phyloP scores from a whole-genome alignment of 37 sponge, comb jelly and placozoan species.

The Amphimedon queenslandica region DNA sequence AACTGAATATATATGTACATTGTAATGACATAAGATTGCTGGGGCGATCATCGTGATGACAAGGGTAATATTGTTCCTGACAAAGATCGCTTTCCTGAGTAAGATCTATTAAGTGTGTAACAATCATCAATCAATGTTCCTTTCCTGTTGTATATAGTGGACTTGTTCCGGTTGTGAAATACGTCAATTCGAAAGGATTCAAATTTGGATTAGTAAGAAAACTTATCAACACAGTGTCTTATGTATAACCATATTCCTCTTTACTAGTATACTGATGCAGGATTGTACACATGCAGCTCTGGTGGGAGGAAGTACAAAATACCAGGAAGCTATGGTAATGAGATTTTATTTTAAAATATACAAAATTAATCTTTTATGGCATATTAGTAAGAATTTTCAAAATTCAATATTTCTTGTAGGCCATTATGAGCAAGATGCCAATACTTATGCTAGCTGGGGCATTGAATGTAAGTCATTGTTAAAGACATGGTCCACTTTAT shows the following conservation, averaged over 20 bases:
- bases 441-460: conserved; percentile 79
- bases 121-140: not conserved
- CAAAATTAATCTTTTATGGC: not conserved
- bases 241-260: no score
- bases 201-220: conserved; percentile 81
- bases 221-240: not conserved
- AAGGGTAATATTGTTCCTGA: conserved; percentile 67
- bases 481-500: not conserved
- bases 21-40: conserved; percentile 50
- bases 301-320: conserved; percentile 62
- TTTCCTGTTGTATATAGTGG: conserved; percentile 46
- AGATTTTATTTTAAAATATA: not conserved
- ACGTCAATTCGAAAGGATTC: conserved; percentile 77
- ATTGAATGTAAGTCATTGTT: conserved; percentile 67
- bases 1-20: not conserved
- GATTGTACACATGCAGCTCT: conserved; percentile 68
- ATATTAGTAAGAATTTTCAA: no score
- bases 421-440: conserved; percentile 76
- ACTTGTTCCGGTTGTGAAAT: conserved; percentile 48
- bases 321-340: conserved; percentile 78
- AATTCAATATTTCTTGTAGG: conserved; percentile 10
- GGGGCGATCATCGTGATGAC: conserved; percentile 72
- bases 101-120: conserved; percentile 11
- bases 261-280: conserved; percentile 81
- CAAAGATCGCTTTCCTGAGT: conserved; percentile 61